These are phyloP conservation scores for Aphodius granarius DNA, from an alignment of 2,888 invertebrate species.

Conservation along the genomic window DNA sequence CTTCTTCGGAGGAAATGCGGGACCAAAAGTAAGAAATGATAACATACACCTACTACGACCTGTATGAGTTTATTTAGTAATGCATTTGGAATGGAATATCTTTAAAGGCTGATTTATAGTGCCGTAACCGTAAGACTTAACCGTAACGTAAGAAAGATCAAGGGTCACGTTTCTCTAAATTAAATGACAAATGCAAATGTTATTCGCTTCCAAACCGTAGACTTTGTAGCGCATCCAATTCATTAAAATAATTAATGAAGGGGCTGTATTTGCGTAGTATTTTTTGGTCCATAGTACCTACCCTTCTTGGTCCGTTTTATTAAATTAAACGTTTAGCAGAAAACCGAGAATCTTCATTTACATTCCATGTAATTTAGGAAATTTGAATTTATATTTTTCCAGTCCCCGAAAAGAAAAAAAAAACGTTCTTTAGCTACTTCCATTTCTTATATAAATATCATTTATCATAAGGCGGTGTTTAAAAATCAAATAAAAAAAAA, in stretches of 20 bases:
- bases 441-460: not conserved
- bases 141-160: too few relatives aligned
- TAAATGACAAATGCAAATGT: too few relatives aligned
- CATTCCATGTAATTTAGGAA: not conserved
- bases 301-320: not conserved
- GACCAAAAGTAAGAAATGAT: too few relatives aligned
- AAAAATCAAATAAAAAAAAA: not conserved
- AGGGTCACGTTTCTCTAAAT: too few relatives aligned
- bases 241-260: not conserved
- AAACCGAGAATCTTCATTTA: not conserved
- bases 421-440: not conserved
- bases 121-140: too few relatives aligned
- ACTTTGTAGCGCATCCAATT: too few relatives aligned
- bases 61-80: too few relatives aligned
- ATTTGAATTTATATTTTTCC: not conserved
- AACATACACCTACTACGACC: too few relatives aligned
- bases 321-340: not conserved
- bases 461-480: not conserved
- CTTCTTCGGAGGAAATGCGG: too few relatives aligned
- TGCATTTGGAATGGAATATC: too few relatives aligned
- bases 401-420: not conserved
- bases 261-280: not conserved
- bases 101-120: too few relatives aligned
- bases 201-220: too few relatives aligned
- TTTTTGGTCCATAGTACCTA: not conserved